phyloP scores from a whole-genome alignment of 1,140 invertebrate genomes.

The Holcopasites calliopsidis region DNA sequence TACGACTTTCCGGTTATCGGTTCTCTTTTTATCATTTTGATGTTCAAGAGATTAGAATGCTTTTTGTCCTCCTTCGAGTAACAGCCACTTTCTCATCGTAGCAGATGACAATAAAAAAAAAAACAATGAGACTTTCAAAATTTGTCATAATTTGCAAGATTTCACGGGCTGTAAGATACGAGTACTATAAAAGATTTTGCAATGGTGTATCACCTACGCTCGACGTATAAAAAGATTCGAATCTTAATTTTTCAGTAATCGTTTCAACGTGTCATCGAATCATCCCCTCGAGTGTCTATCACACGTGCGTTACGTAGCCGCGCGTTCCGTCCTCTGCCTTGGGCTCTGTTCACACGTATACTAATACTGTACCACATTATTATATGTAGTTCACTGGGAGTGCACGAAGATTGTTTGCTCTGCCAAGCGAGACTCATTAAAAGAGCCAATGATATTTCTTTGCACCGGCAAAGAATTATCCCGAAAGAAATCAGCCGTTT shows the following conservation, averaged over 20 bases:
- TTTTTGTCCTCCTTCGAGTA: not conserved
- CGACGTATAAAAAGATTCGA: constrained; percentile 43
- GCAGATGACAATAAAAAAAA: too few species aligned
- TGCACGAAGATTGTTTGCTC: not conserved
- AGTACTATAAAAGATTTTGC: constrained; percentile 38
- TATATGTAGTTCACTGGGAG: not conserved
- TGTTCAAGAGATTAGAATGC: not conserved
- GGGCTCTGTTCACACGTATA: constrained; percentile 43
- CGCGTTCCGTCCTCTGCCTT: constrained; percentile 13
- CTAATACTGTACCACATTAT: constrained; percentile 12
- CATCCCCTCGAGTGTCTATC: not conserved
- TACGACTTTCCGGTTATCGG: not conserved
- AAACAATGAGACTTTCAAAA: not conserved
- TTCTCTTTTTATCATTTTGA: not conserved
- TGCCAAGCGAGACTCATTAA: not conserved
- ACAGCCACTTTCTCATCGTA: too few species aligned
- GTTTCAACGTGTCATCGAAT: not conserved
- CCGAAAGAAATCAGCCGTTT: too few species aligned
- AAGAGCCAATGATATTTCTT: not conserved
- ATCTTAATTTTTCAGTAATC: not conserved
- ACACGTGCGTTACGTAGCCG: constrained; percentile 28
- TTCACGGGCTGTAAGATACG: not conserved
- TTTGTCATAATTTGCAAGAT: not conserved
- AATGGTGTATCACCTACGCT: constrained; percentile 13
- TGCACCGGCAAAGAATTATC: not conserved